Evolutionary conservation across 1,140 invertebrate genomes (phyloP), one percentile per base, ranked within the genome.

Genomic region (Zelostemma sp.): DNA sequence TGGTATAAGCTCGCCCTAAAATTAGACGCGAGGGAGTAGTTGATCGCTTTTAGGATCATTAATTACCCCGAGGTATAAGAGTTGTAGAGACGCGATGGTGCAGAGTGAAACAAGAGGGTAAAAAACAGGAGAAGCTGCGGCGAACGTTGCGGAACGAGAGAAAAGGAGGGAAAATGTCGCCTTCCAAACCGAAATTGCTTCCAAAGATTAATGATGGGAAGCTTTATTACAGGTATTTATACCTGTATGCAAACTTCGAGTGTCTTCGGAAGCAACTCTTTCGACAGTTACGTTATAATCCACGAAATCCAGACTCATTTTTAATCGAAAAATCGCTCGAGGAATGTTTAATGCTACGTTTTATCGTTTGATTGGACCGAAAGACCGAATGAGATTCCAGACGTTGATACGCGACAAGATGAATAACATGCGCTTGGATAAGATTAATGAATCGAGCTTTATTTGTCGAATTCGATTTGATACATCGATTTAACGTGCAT

Each of bases 21-120:
- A 82, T 78, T 77, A 81, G 81, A 82, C 78, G 77, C 76, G 74
- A 74, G 76, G 75, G 78, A 80, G 78, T 73, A 69, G 68, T 71
- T 75, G 80, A 82, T 83, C 80, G 72, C 75, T 82, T 80, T 80
- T 43, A 54, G 65, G 78, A 83, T 83, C 80, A 83, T 85, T 83
- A 85, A 85, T 85, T 83, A 85, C 80, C 81, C 56, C 66, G 57
- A 60, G 62, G 66, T 72, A 38, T 38, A 63, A 67, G 64, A 64
- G 64, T 41, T 28, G 51, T 54, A 25, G 70, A 67, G 70, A 65
- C 72, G 75, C 64, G 72, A 65, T 63, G 59, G 61, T 31, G 57
- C 35, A 47, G 60, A 73, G 60, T 58, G 55, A 54, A 51, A 33
- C 48, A 38, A 51, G 54, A 67, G 48, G 43, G 41, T 33, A 60